Evolutionary conservation across 1,140 invertebrate species (phyloP).

Genomic region (Pseudomyrmex cubaensis): DNA sequence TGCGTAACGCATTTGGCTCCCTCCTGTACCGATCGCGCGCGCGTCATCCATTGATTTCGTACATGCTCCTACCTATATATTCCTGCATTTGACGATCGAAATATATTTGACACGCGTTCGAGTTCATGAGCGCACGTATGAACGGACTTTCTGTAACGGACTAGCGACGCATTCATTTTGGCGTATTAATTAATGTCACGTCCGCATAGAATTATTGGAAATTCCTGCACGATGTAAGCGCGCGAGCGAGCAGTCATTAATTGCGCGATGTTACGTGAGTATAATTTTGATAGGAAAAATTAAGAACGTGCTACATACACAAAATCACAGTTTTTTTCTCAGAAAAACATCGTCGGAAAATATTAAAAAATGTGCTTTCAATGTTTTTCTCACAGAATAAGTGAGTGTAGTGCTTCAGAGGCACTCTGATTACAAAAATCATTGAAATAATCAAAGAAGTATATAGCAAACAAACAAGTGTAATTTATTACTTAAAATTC

Average conservation of each 20-base stretch:
- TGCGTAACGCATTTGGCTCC: slow-evolving; percentile 47
- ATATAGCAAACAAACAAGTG: neutral
- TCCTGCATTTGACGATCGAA: slow-evolving; percentile 46
- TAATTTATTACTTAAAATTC: slow-evolving; percentile 24
- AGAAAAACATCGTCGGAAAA: no score
- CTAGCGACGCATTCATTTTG: slow-evolving; percentile 44
- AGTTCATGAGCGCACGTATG: neutral
- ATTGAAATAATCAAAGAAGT: slow-evolving; percentile 23
- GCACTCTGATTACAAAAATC: slow-evolving; percentile 12
- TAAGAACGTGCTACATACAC: neutral
- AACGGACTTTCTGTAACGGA: slow-evolving; percentile 25
- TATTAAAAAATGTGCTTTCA: neutral
- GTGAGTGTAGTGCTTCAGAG: neutral
- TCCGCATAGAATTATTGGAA: slow-evolving; percentile 38
- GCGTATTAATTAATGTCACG: slow-evolving; percentile 55
- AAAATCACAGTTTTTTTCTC: no score
- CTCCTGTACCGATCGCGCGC: slow-evolving; percentile 42
- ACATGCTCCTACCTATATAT: neutral
- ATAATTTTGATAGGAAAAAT: slow-evolving; percentile 4
- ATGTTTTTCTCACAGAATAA: neutral
- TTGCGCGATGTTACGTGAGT: slow-evolving; percentile 29
- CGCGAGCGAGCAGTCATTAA: slow-evolving; percentile 23
- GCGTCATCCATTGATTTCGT: slow-evolving; percentile 49
- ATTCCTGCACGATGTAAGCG: slow-evolving; percentile 16
- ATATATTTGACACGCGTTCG: slow-evolving; percentile 40